Percentiles rank a stretch among this genome's conserved stretches.
phyloP scores from a whole-genome alignment of 1,140 invertebrate species.

The Dinothrombium tinctorium region DNA sequence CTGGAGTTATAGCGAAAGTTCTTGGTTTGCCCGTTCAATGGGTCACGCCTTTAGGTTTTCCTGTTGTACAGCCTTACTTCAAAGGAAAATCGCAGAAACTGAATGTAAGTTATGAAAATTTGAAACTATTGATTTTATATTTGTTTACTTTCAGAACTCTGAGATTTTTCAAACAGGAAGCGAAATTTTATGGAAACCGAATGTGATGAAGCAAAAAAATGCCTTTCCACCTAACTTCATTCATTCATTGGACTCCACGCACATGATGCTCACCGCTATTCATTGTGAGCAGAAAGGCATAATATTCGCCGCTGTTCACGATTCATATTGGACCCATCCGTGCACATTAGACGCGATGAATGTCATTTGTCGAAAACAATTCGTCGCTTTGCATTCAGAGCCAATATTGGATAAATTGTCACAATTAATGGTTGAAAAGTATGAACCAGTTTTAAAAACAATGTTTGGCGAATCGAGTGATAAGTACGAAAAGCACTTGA shows the following conservation, averaged over 20 bases:
- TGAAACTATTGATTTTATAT: neutral
- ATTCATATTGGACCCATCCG: constrained; percentile 98
- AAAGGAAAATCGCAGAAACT: constrained; percentile 12
- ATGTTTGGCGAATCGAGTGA: neutral
- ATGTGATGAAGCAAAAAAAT: constrained; percentile 79
- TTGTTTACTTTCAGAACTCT: neutral
- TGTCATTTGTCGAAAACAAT: constrained; percentile 81
- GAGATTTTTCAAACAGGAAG: neutral
- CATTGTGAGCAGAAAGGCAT: constrained; percentile 50
- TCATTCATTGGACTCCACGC: constrained; percentile 89
- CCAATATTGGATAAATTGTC: constrained; percentile 78
- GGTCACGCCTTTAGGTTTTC: constrained; percentile 79
- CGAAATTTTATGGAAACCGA: constrained; percentile 36
- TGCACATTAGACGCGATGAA: constrained; percentile 67
- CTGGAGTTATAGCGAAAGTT: constrained; percentile 44
- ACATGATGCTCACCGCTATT: constrained; percentile 97
- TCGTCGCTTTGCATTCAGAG: constrained; percentile 72
- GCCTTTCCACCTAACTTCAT: constrained; percentile 98
- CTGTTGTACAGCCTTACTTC: constrained; percentile 75
- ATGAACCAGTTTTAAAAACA: constrained; percentile 23
- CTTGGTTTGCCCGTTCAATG: constrained; percentile 63
- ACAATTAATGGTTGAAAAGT: constrained; percentile 38
- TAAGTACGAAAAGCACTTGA: neutral
- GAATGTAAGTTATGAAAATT: neutral
- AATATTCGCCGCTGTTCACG: constrained; percentile 89